Base-by-base conservation (phyloP, 2,888 invertebrate genomes). In the Cistogaster globosa region DNA sequence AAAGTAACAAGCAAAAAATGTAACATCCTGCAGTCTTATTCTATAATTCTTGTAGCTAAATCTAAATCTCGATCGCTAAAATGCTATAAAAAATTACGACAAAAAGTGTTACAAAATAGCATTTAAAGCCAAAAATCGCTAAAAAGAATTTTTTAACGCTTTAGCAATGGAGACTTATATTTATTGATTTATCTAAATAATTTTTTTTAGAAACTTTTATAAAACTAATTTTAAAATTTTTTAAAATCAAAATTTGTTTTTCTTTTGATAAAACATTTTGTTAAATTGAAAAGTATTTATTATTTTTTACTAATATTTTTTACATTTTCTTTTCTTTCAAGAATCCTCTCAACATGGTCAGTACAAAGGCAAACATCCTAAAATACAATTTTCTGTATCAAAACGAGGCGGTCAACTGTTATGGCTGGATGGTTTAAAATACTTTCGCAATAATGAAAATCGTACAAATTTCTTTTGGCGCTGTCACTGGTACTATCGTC, bases 391-490 rank as follows among this genome's bases (percentile, higher is more conserved):
- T 87, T 92, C 92, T 0, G 82, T 89, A 11, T 92, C 92, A 3
- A 91, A 92, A 83, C 90, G 92, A 53, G 92, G 92, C 18, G 92
- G 92, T 0, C 92, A 92, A 81, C 85, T 92, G 9, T 88, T 92
- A 5, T 92, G 92, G 89, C 87, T 92, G 57, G 92, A 92, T 84
- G 92, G 92, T 0, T 77, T 92, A 12, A 92, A 92, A 85, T 92
- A 91, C 87, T 92, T 92, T 88, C 90, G 92, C 2, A 92, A 92
- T 78, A 92, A 92, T 80, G 92, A 92, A 86, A 92, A 92, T 87
- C 90, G 92, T 9, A 92, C 91, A 8, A 92, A 92, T 87, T 87
- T 90, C 55, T 92, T 91, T 74, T 92, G 92, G 92, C 90, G 92
- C 57, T 92, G 92, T 45, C 92, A 92, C 80, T 92, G 92, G 90